Evolutionary conservation across 2,888 invertebrate genomes (phyloP).

Genomic region (Agrochola macilenta): DNA sequence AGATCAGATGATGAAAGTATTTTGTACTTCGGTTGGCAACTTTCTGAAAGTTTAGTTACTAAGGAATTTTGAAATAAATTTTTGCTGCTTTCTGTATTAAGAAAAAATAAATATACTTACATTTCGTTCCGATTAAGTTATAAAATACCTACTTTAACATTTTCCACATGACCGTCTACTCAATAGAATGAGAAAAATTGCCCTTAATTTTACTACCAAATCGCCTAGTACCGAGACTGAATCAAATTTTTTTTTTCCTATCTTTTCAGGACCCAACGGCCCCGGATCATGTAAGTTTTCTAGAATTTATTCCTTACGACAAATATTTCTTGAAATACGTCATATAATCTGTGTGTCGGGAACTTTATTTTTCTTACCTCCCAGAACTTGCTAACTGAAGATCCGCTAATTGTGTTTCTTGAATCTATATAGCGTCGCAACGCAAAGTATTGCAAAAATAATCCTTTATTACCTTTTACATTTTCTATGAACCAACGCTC

Average conservation of each 20-base stretch:
- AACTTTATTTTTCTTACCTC: neutral
- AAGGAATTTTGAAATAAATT: neutral
- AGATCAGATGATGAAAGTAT: neutral
- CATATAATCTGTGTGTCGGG: neutral
- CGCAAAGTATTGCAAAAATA: too few species aligned
- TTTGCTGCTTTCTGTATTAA: neutral
- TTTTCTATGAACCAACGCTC: neutral
- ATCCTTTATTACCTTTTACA: too few species aligned
- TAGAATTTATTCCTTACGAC: neutral
- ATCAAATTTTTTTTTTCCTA: conserved; percentile 17
- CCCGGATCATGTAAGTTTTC: conserved; percentile 65
- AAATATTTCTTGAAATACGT: neutral
- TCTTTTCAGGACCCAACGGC: conserved; percentile 62
- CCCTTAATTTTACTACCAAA: conserved; percentile 1
- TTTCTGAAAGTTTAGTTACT: neutral
- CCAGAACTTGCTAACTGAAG: neutral
- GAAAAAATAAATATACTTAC: neutral
- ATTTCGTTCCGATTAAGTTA: conserved; percentile 5
- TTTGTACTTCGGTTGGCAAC: neutral
- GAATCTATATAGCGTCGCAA: neutral
- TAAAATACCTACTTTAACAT: neutral
- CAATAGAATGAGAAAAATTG: conserved; percentile 13
- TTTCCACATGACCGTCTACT: neutral
- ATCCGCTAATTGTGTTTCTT: neutral
- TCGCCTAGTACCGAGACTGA: neutral